Conservation (phyloP, 2,113 vertebrate genomes). For the Oryzias celebensis region DNA sequence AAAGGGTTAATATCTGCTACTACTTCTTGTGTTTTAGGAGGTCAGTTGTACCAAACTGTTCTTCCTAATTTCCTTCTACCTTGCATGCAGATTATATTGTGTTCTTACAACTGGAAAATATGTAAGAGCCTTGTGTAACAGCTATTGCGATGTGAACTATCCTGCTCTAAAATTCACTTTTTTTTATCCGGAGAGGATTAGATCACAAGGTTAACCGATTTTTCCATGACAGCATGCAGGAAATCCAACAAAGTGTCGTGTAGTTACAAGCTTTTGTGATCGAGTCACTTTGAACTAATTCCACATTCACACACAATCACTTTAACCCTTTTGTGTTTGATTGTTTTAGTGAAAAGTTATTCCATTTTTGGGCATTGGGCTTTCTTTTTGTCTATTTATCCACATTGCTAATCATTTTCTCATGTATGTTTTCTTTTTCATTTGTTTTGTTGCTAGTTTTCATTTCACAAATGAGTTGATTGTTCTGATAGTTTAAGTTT, state of each 20-base stretch:
- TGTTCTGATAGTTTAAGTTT: background rate
- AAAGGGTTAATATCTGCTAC: too few relatives aligned
- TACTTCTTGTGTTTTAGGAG: too few relatives aligned
- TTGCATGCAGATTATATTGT: too few relatives aligned
- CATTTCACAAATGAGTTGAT: background rate
- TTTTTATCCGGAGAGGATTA: too few relatives aligned
- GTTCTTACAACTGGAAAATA: too few relatives aligned
- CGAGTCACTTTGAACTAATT: constrained; percentile 37
- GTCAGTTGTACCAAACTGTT: too few relatives aligned
- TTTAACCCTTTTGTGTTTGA: constrained; percentile 56
- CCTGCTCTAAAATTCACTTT: too few relatives aligned
- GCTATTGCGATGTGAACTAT: too few relatives aligned
- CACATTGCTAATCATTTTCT: background rate
- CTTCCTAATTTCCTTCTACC: too few relatives aligned
- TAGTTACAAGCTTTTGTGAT: background rate
- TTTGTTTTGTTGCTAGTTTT: constrained; percentile 1
- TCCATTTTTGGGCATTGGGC: constrained; percentile 62
- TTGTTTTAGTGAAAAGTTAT: constrained; percentile 46
- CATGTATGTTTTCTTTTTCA: constrained; percentile 10
- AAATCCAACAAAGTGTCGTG: background rate
- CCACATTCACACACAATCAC: constrained; percentile 73
- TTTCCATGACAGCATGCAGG: background rate
- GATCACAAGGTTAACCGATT: background rate
- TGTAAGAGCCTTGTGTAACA: too few relatives aligned
- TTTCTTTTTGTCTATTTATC: background rate